Evolutionary conservation across 2,113 vertebrate genomes (phyloP), one percentile per base, ranked within the genome.

Genomic region (Myxocyprinus asiaticus): DNA sequence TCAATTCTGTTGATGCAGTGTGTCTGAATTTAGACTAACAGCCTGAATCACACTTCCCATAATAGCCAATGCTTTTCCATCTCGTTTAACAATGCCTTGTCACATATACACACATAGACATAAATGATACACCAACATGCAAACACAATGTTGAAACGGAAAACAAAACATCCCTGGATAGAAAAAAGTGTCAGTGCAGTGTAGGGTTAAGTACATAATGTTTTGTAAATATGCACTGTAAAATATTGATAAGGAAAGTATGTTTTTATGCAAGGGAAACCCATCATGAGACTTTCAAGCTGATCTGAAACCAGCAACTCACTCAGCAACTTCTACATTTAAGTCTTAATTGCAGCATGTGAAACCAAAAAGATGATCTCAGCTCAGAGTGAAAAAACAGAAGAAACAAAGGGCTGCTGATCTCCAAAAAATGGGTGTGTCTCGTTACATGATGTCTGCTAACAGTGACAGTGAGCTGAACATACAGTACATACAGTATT

Each of bases 171-270:
- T 74, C 71, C 71, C 11, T 5, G 3, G 58, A 42, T 74, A 61
- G 12, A 74, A 42, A 45, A 48, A 17, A 17, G n/a, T 65, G 2
- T 65, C 62, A 50, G 75, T 56, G 71, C 81, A 61, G 33, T 71
- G 47, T 69, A 53, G 59, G 64, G 44, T 80, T 15, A 75, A 69
- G 67, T 68, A 64, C 66, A 62, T 61, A 68, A 47, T 55, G 64
- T 75, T 83, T 83, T 81, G n/a, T n/a, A n/a, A n/a, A 22, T 68
- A 73, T 48, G 45, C 53, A 12, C 48, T 64, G 22, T 89, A 81
- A 83, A 90, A 91, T 87, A 88, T 88, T 86, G 68, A 90, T 86
- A 76, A 79, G 79, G 64, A 72, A 79, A 82, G 76, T 84, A 70
- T 82, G 81, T 86, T 83, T 82, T 47, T 73, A 9, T 12, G 14